Evolutionary conservation across 2,888 invertebrate species (phyloP), one percentile per base, ranked within the genome.

Genomic region (Apamea epomidion): DNA sequence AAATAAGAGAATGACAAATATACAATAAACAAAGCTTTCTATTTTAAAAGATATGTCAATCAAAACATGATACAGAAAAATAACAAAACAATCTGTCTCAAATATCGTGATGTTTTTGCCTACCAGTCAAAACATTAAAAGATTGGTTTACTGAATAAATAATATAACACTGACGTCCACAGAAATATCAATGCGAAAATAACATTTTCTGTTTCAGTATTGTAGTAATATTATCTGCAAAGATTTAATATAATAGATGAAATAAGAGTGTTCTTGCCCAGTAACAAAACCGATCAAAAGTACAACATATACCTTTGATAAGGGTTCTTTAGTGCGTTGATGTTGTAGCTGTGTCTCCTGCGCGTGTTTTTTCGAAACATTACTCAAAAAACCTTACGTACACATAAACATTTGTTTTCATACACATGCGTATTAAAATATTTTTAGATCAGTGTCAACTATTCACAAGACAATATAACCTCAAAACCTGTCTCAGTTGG

Each of bases 91-190:
- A n/a, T 60, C 29, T 42, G 16, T 32, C n/a, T 65, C 16, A 70
- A 76, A 82, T 60, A 51, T 62, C 21, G 16, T 48, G 37, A 69
- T 67, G 18, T 21, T 77, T 37, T 67, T 69, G 42, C 25, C 16
- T 73, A 45, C 25, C 62, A 58, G 58, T 74, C 54, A 51, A 48
- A 82, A 82, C 32, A 74, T 67, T 65, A 77, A 82, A 58, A 71
- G 37, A 77, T 74, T 77, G 83, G 54, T 77, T 62, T 86, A 67
- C 65, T 51, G 70, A 83, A 77, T 82, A 71, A 82, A 82, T 74
- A 74, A 82, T 37, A 65, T 32, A 70, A 70, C 18, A 64, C 60
- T 29, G 37, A 73, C 54, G 8, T 48, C 48, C 54, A 12, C 7
- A 67, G 62, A 86, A 62, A 74, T 72, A 68, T 68, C 10, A 0